Evolutionary conservation across 1,140 invertebrate genomes (phyloP), one percentile per base, ranked within the genome.

Genomic region (Ceratina australensis): DNA sequence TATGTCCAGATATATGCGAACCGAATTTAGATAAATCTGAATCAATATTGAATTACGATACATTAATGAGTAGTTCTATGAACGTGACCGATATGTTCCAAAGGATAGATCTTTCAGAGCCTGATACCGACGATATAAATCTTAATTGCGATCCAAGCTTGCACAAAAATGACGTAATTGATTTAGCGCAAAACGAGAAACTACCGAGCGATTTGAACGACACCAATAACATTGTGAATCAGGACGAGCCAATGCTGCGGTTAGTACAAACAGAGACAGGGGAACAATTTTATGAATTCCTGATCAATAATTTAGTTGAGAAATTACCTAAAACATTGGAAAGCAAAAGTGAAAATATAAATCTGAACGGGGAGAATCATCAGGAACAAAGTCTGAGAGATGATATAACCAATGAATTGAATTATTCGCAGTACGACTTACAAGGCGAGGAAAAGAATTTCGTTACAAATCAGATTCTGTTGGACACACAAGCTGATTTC

Each of bases 211-310:
- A 24, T n/a, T 63, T 60, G 10, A 71, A 47, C 8, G 66, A 77
- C 16, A 28, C 52, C 42, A 71, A 63, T 59, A 75, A 74, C 50
- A 26, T 60, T 18, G 54, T 24, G 12, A 84, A 79, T 22, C 73
- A 78, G 0, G 79, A 77, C n/a, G 86, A 86, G 57, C 75, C 86
- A 22, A 84, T 83, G 22, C 82, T 90, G 72, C 79, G 85, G 69
- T 77, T 91, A 33, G 88, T 90, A 28, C 87, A 90, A 42, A 89
- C 85, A 1, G 90, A 90, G 56, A 89, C 84, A 13, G 89, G 88
- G 13, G 86, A 91, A 65, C 89, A 91, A 67, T 90, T 91, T 68
- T 90, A 90, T 59, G 89, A 91, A 80, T 84, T 90, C 22, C 71
- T 90, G 56, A 88, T 89, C 65, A 89, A 88, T 56, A 89, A 89